Evolutionary conservation across 2,113 vertebrate genomes (phyloP), one percentile per base, ranked within the genome.

Genomic region (Tamias sibiricus): DNA sequence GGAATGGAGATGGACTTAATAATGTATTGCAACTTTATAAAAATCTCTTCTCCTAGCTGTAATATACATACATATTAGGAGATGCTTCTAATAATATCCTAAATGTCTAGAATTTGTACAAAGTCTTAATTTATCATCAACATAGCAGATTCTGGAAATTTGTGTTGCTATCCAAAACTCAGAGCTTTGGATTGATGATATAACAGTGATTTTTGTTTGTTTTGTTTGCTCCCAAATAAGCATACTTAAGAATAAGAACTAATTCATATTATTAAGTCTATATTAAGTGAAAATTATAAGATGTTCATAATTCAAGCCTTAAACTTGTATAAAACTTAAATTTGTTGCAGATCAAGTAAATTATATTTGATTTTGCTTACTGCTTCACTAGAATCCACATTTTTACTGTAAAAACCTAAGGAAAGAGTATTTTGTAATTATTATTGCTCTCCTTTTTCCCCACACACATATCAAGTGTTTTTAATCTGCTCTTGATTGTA

Each of bases 221-320:
- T 66, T 66, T 88, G 24, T 68, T 91, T 80, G 2, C 17, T 91
- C 30, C 12, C 52, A 95, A 90, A 95, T 90, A 91, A 94, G 74
- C 32, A 79, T 77, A 92, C 84, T 75, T 82, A 87, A 86, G n/a
- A 96, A 90, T 71, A 80, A 97, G 49, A 92, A 95, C 40, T 64
- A 95, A 95, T 91, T 96, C 68, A 82, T 91, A 42, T 82, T 91
- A 86, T 91, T 97, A 96, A 91, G 68, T 49, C 28, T 92, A 92
- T 8, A 74, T 82, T 94, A 96, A 95, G 6, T 95, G 30, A 89
- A 93, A 94, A 35, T 30, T 83, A 7, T 91, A 77, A 92, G 64
- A 32, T 35, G 84, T 86, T 96, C 64, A 59, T 66, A 80, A 30
- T 90, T 89, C 69, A 68, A 96, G 17, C 6, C n/a, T 84, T 83